Conservation (phyloP, 2,888 invertebrate species). For the Lasioglossum lativentre region DNA sequence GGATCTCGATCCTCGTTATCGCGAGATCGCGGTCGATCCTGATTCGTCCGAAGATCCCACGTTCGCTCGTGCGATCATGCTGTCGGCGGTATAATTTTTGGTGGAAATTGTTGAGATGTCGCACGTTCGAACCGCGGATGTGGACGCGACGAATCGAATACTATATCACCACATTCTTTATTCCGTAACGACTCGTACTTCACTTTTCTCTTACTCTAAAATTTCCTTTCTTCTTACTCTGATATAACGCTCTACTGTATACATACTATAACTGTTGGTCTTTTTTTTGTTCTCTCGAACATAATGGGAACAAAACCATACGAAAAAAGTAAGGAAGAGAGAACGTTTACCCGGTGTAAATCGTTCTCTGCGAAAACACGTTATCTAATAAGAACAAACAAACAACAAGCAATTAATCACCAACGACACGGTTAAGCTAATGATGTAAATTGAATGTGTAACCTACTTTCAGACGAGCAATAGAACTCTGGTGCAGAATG, state of each 20-base stretch:
- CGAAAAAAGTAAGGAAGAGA: background rate
- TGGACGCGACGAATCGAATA: background rate
- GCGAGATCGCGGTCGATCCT: background rate
- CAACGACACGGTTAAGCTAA: conserved; percentile 70
- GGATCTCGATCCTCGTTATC: conserved; percentile 6
- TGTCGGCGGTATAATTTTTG: background rate
- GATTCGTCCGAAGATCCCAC: background rate
- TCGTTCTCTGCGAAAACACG: background rate
- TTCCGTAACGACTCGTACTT: conserved; percentile 40
- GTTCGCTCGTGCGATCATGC: background rate
- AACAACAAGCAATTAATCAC: conserved; percentile 15
- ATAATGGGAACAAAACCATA: background rate
- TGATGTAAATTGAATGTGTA: conserved; percentile 83
- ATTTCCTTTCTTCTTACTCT: conserved; percentile 62
- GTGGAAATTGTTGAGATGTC: background rate
- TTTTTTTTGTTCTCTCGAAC: background rate
- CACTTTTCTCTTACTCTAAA: conserved; percentile 62
- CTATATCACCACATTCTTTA: background rate
- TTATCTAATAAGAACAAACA: background rate
- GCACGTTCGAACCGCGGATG: background rate
- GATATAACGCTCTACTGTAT: conserved; percentile 26
- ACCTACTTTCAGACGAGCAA: conserved; percentile 85
- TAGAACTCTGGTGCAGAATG: conserved; percentile 85
- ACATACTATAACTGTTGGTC: background rate
- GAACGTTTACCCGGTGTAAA: background rate